phyloP scores from a whole-genome alignment of 2,797 vertebrate species.

The Limosa lapponica region DNA sequence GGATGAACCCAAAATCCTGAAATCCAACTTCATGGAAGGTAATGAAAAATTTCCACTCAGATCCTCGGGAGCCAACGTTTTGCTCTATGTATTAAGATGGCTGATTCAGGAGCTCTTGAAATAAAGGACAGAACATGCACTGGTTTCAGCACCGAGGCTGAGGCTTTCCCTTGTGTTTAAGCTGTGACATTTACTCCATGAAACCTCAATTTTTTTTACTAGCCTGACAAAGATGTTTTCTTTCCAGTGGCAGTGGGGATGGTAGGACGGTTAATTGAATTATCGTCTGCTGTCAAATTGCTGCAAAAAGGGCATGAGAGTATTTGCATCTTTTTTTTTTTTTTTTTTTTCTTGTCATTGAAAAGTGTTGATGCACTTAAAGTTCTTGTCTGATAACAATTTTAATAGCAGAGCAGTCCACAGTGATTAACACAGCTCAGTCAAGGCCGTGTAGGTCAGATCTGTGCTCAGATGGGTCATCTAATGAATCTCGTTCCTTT shows the following conservation, averaged over 20 bases:
- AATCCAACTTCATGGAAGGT: neutral
- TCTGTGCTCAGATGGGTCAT: neutral
- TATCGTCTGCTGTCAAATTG: conserved; percentile 22
- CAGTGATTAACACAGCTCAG: neutral
- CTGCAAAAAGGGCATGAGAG: neutral
- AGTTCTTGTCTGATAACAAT: neutral
- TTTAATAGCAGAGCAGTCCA: neutral
- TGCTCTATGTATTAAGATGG: neutral
- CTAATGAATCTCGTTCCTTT: neutral
- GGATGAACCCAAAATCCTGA: neutral
- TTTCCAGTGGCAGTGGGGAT: neutral
- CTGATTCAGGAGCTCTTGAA: neutral
- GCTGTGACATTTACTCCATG: neutral
- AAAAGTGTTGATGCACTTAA: conserved; percentile 14
- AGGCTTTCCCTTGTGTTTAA: neutral
- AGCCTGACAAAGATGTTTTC: neutral
- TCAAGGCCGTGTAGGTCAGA: neutral
- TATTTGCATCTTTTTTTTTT: neutral
- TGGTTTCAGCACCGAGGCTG: neutral
- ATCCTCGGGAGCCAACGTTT: neutral
- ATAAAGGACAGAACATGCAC: neutral
- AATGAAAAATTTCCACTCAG: neutral
- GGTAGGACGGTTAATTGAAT: conserved; percentile 34
- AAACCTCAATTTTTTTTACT: neutral
- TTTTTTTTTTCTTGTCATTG: neutral